Evolutionary conservation across 2,888 invertebrate genomes (phyloP), one percentile per base, ranked within the genome.

Genomic region (Hetaerina titia): DNA sequence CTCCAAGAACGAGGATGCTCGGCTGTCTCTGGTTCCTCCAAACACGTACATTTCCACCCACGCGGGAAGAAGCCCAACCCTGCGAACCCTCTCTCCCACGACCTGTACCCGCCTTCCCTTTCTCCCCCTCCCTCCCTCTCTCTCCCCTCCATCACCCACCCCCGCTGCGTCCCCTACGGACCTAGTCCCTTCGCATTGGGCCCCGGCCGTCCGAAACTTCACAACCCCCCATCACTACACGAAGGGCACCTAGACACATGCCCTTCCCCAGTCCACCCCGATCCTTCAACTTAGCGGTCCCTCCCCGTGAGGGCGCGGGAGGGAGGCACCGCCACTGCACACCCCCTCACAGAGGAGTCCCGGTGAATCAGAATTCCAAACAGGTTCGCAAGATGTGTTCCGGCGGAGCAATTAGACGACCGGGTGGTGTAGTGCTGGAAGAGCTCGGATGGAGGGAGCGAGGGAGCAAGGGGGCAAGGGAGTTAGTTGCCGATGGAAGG

Each of bases 371-470:
- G 88, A 45, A 88, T 88, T 88, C 88, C 88, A 31, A 56, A 45
- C 56, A 57, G 88, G 88, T 88, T 56, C 57, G 88, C 88, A 88
- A 88, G 56, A 88, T 88, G 88, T 88, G 88, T 88, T 88, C 88
- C 88, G 57, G 57, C 8, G 57, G 88, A 88, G 88, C 88, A 88
- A 88, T 88, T 88, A 88, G 88, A 88, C 45, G 88, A 45, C 22
- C 45, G 56, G 88, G 88, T 57, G 56, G 45, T 56, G 45, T 8
- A 19, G 57, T 56, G 19, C 17, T 25, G 57, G 7, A 57, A 88
- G 88, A 56, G 88, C 19, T 22, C 17, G 45, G 45, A 45, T 45
- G 1, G 56, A 2, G 57, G 56, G 56, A 2, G 88, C 19, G 19
- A 13, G 45, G 19, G 25, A n/a, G n/a, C n/a, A n/a, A n/a, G n/a